phyloP scores from a whole-genome alignment of 2,797 vertebrate genomes.

The Rhinophrynus dorsalis region DNA sequence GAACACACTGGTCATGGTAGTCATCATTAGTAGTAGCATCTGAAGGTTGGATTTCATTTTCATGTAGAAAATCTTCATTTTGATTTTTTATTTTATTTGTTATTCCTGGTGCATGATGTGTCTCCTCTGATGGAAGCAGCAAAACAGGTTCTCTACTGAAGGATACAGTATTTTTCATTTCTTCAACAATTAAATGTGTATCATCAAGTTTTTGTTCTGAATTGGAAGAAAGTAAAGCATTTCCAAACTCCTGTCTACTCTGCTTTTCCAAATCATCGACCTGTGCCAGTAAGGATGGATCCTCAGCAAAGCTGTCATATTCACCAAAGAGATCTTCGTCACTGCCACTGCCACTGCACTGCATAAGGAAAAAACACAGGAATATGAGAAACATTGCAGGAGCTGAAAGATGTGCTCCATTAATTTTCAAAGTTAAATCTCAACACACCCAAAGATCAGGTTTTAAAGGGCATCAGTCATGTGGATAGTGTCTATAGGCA shows the following conservation, averaged over 20 bases:
- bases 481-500: too few relatives aligned
- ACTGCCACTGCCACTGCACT: constrained; percentile 78
- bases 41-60: constrained; percentile 6
- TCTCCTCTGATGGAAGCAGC: constrained; percentile 2
- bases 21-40: background rate
- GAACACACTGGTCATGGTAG: background rate
- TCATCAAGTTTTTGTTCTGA: background rate
- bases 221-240: background rate
- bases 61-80: constrained; percentile 58
- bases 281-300: constrained; percentile 75
- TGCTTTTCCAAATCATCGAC: constrained; percentile 72
- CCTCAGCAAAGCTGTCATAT: constrained; percentile 80
- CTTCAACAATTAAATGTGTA: constrained; percentile 23
- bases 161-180: background rate
- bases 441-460: too few relatives aligned
- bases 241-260: constrained; percentile 39
- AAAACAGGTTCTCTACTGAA: background rate
- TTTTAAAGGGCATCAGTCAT: too few relatives aligned
- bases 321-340: constrained; percentile 87
- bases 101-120: background rate
- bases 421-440: too few relatives aligned
- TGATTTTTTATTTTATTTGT: background rate
- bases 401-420: background rate
- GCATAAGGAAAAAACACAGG: constrained; percentile 28
- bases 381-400: background rate